Conservation (phyloP, 2,113 vertebrate genomes). For the Lota lota region DNA sequence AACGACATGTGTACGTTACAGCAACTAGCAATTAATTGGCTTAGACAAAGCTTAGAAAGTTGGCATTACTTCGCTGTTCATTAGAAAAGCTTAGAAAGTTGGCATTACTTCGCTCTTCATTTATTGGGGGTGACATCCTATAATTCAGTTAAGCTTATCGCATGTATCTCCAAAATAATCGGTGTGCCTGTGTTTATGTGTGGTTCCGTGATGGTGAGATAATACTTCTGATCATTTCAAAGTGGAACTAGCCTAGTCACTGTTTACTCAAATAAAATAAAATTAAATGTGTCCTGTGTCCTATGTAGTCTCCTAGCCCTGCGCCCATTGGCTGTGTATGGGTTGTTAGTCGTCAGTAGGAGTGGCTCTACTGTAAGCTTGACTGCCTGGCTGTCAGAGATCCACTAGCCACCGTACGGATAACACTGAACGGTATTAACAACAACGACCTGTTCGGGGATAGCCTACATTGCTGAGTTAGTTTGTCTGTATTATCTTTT, state of each 20-base stretch:
- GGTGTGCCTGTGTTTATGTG: not conserved
- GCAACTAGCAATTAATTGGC: conserved; percentile 30
- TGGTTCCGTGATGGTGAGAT: not conserved
- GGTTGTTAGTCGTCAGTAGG: conserved; percentile 21
- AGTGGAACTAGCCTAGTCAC: too few relatives aligned
- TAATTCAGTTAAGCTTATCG: conserved; percentile 40
- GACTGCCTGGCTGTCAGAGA: not conserved
- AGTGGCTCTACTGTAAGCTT: conserved; percentile 47
- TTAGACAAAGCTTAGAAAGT: conserved; percentile 33
- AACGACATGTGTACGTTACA: conserved; percentile 22
- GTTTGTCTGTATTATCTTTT: too few relatives aligned
- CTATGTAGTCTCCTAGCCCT: conserved; percentile 11
- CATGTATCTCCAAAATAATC: not conserved
- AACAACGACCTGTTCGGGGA: too few relatives aligned
- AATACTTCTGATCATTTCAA: too few relatives aligned
- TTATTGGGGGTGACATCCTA: not conserved
- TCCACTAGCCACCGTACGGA: not conserved
- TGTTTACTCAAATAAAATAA: too few relatives aligned
- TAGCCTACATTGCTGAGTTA: too few relatives aligned
- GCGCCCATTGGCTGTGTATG: conserved; percentile 43
- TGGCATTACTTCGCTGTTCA: conserved; percentile 41
- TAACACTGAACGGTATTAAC: not conserved
- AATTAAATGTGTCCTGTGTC: too few relatives aligned
- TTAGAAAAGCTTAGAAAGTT: conserved; percentile 23
- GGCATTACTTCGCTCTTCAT: conserved; percentile 39